Evolutionary conservation across 2,888 invertebrate genomes (phyloP), one percentile per base, ranked within the genome.

Genomic region (Liopterus haemorrhoidalis): DNA sequence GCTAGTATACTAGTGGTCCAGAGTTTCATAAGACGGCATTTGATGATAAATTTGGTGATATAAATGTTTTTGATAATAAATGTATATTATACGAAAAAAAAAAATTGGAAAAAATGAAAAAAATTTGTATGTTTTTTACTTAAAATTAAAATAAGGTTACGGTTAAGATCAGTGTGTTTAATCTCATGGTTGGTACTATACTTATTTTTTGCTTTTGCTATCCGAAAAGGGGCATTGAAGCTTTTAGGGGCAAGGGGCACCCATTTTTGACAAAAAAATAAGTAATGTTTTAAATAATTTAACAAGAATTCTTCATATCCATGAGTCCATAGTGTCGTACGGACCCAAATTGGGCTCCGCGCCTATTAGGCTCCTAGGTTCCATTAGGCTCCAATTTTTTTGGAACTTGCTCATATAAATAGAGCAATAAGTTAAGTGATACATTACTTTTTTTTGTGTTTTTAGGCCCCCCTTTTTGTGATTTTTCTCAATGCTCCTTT

Each of bases 161-260:
- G 21, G 45, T 32, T 36, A 36, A 36, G 36, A 36, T 36, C 36
- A 14, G 36, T 36, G 36, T 36, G 11, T 40, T 44, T 36, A 35
- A 48, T 46, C 60, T 64, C 64, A 62, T 66, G 66, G 62, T 66
- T 65, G 63, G 49, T 58, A 56, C 64, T 58, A 44, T 25, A 21
- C 39, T 49, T 18, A 41, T 56, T 51, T 59, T 58, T 59, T 59
- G 62, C 63, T 64, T 64, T 61, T 38, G 38, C 38, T 44, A 30
- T 44, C 43, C 42, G 28, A 30, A 32, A 28, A 21, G 37, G 37
- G 43, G 16, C 22, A 12, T 19, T 31, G 18, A 37, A 21, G 37
- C 12, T 12, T 38, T 37, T n/a, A n/a, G n/a, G 43, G 6, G 25
- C 25, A n/a, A 11, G 25, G 25, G n/a, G 25, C 25, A n/a, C 12